A percentile compares a stretch with the other conserved stretches of the same genome.
Evolutionary conservation across 2,888 invertebrate genomes (phyloP).

Genomic region (Andrena praecox): DNA sequence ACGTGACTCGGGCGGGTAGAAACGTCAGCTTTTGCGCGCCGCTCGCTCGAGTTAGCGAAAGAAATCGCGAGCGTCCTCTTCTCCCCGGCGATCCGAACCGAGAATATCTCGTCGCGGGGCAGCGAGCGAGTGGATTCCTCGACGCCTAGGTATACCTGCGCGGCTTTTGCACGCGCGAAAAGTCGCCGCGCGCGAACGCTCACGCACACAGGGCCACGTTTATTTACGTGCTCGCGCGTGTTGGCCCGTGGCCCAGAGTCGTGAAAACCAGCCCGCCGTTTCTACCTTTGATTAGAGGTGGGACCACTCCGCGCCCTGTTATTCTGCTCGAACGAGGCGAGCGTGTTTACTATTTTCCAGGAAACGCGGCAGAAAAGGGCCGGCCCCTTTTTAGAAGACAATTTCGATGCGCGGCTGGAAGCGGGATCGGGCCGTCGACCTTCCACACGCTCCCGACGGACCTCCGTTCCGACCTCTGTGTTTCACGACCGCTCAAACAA

Average conservation of each 20-base stretch:
- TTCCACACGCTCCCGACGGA: constrained; percentile 46
- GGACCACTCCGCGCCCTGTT: constrained; percentile 59
- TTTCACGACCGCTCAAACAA: constrained; percentile 26
- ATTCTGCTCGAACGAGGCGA: constrained; percentile 36
- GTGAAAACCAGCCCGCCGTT: constrained; percentile 61
- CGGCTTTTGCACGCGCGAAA: neutral
- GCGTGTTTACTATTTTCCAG: constrained; percentile 36
- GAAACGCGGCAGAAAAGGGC: constrained; percentile 26
- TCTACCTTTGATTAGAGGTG: constrained; percentile 48
- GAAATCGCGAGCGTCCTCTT: neutral
- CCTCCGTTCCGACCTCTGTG: constrained; percentile 5
- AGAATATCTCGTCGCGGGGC: constrained; percentile 11
- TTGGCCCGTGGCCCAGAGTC: constrained; percentile 73
- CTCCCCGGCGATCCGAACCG: neutral
- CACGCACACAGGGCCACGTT: constrained; percentile 67
- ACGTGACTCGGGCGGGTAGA: constrained; percentile 51
- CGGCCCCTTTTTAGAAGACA: constrained; percentile 43
- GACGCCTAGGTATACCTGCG: constrained; percentile 23
- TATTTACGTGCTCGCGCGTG: constrained; percentile 74
- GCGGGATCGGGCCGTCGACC: constrained; percentile 72
- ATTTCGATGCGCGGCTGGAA: constrained; percentile 41
- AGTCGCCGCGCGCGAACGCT: constrained; percentile 13
- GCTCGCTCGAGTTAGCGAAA: constrained; percentile 6
- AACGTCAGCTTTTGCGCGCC: constrained; percentile 47
- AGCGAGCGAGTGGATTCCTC: neutral